Percentiles rank a stretch among this genome's conserved stretches.
phyloP scores from a whole-genome alignment of 2,113 vertebrate species.

The Poeciliopsis retropinna region DNA sequence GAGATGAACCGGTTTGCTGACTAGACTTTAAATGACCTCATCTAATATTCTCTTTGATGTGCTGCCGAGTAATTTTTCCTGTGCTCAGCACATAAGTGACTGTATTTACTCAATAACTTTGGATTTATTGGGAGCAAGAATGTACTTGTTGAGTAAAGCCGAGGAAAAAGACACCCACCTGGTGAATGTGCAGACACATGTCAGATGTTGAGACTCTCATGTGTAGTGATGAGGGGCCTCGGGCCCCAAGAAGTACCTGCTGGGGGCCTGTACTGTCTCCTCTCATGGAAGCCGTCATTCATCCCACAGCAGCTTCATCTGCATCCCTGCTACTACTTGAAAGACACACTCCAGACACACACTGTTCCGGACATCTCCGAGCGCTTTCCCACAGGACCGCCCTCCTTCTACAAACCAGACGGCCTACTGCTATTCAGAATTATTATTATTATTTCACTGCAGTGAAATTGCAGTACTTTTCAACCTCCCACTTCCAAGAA shows the following conservation, averaged over 20 bases:
- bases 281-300: slow-evolving; percentile 32
- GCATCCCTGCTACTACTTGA: neutral
- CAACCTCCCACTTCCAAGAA: slow-evolving; percentile 58
- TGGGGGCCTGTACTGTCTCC: slow-evolving; percentile 25
- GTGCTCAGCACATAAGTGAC: slow-evolving; percentile 60
- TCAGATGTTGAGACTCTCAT: slow-evolving; percentile 42
- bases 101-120: slow-evolving; percentile 29
- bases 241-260: slow-evolving; percentile 40
- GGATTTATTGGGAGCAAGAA: slow-evolving; percentile 30
- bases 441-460: slow-evolving; percentile 3
- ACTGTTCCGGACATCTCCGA: neutral
- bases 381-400: neutral
- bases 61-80: slow-evolving; percentile 21
- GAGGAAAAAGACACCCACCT: neutral
- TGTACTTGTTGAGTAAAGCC: slow-evolving; percentile 31
- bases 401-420: neutral
- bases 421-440: slow-evolving; percentile 19
- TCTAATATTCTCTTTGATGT: slow-evolving; percentile 71
- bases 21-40: slow-evolving; percentile 62
- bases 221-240: neutral
- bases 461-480: slow-evolving; percentile 18
- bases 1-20: slow-evolving; percentile 62
- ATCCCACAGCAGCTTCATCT: slow-evolving; percentile 20
- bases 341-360: slow-evolving; percentile 8
- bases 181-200: slow-evolving; percentile 1